Evolutionary conservation across 92 coral and sea anemone species (phyloP), one percentile per base, ranked within the genome.

Genomic region (Palythoa grandiflora): DNA sequence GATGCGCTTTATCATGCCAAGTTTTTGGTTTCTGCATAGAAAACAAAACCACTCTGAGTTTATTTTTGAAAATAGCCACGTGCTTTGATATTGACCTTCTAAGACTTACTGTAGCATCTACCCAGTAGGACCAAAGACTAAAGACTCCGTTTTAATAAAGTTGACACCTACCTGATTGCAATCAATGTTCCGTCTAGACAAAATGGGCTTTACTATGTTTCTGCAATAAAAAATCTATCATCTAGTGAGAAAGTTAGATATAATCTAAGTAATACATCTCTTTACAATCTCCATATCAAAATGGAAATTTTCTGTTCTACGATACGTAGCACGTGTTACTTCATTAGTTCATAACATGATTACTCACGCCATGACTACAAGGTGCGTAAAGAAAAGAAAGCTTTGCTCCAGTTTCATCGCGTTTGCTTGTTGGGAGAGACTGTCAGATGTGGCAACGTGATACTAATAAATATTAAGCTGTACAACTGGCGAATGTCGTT

Each of bases 311-410:
- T 15, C 20, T 16, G 38, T 36, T 35, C 16, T 80, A 38, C 14
- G 17, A 53, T 51, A 14, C 68, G 13, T 8, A 14, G 59, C 86
- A 81, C 86, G 86, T 81, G 86, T 66, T 65, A 5, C 13, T 44
- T 68, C 75, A 35, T 66, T 65, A 5, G 6, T 44, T 68, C 75
- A 35, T 6, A 65, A 81, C 20, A 79, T 48, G 44, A 48, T 66
- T n/a, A 81, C 86, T 81, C 86, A 81, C 86, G 63, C 75, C 51
- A 81, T 20, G 52, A 66, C 39, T n/a, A 81, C 37, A 48, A 81
- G 86, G 37, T 44, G 57, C 50, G 75, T 44, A 6, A 81, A 20
- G 73, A 39, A 65, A 74, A 79, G 36, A 10, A 52, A 48, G 40
- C 66, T 48, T 28, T 81, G 86, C 48, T 71, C 38, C 63, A 65